These are phyloP conservation scores for Heliconius hortense DNA, from an alignment of 2,888 invertebrate genomes.

Conservation along the genomic window DNA sequence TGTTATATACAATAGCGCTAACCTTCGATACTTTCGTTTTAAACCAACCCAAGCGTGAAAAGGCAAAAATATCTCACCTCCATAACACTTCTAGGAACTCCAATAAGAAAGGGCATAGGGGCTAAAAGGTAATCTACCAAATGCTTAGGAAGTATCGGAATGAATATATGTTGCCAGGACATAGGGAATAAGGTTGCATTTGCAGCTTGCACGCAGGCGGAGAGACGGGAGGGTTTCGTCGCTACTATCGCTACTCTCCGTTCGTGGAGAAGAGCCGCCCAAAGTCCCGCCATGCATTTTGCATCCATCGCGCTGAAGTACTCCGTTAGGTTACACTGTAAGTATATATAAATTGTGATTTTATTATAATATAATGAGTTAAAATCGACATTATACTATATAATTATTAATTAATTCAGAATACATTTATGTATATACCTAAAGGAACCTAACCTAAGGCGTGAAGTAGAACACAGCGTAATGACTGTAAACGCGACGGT, in stretches of 20 bases:
- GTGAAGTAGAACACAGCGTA: no score
- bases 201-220: constrained; percentile 96
- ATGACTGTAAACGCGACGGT: no score
- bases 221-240: constrained; percentile 92
- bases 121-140: constrained; percentile 95
- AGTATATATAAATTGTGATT: constrained; percentile 40
- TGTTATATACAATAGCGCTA: background rate
- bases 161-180: constrained; percentile 99
- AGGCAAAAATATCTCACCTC: constrained; percentile 76
- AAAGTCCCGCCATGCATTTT: constrained; percentile 96
- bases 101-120: constrained; percentile 99
- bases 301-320: constrained; percentile 98
- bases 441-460: no score
- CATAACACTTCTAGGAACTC: constrained; percentile 93
- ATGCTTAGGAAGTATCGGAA: constrained; percentile 95
- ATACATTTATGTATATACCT: no score
- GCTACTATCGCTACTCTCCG: constrained; percentile 96
- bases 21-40: background rate
- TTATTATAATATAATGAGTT: constrained; percentile 16
- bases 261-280: constrained; percentile 97
- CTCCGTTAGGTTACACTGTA: constrained; percentile 97
- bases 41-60: background rate
- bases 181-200: constrained; percentile 97
- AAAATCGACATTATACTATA: background rate
- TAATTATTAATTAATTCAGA: background rate